Evolutionary conservation across 2,888 invertebrate genomes (phyloP).

Genomic region (Aspidapion aeneum): DNA sequence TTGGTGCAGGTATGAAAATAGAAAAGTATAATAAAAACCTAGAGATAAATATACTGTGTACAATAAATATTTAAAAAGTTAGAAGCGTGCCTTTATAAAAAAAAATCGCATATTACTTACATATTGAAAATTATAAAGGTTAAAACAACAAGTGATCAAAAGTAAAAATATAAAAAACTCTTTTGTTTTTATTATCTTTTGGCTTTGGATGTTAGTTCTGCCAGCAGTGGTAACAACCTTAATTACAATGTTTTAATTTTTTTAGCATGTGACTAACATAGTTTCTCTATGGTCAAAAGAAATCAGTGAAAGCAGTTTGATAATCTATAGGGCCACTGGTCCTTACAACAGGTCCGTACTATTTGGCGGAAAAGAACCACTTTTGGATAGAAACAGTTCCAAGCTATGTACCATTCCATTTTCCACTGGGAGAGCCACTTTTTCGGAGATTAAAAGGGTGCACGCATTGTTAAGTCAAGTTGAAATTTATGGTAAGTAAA

Average conservation of each 20-base stretch:
- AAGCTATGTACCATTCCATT: constrained; percentile 73
- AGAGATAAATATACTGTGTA: no score
- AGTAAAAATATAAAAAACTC: no score
- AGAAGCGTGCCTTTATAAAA: no score
- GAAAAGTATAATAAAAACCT: no score
- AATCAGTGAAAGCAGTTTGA: constrained; percentile 62
- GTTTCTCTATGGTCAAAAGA: constrained; percentile 64
- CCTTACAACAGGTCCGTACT: constrained; percentile 67
- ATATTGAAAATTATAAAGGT: no score
- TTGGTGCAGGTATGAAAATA: constrained; percentile 60
- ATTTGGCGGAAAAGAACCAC: constrained; percentile 69
- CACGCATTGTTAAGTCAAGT: constrained; percentile 64
- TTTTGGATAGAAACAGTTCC: constrained; percentile 60
- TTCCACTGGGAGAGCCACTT: constrained; percentile 77
- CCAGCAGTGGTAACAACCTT: background rate
- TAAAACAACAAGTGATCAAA: no score
- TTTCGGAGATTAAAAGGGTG: constrained; percentile 73
- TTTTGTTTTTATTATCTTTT: background rate
- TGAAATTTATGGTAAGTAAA: constrained; percentile 61
- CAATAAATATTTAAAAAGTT: no score
- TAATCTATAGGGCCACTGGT: constrained; percentile 75
- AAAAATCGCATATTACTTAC: no score
- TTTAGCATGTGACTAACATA: constrained; percentile 73
- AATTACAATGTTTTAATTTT: constrained; percentile 27
- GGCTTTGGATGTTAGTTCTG: background rate